Percentiles rank a stretch among this genome's conserved stretches.
phyloP scores from a whole-genome alignment of 2,113 vertebrate genomes.

The Antechinus flavipes region DNA sequence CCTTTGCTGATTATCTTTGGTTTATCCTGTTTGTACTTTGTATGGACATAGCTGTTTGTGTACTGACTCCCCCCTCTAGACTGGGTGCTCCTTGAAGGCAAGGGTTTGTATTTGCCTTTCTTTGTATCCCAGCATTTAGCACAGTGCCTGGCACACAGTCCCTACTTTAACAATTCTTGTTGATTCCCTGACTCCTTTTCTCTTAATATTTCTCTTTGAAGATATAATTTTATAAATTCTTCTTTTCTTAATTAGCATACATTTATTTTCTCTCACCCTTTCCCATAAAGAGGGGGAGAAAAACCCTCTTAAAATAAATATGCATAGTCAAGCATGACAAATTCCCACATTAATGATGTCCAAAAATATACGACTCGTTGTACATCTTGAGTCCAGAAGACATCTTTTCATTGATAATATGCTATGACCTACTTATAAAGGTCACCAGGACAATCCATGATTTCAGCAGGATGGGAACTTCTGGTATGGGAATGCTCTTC shows the following conservation, averaged over 20 bases:
- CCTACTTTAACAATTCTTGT: not conserved
- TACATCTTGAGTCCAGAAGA: not conserved
- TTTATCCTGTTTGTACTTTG: not conserved
- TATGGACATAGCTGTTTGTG: not conserved
- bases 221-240: not conserved
- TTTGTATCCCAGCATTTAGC: not conserved
- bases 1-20: not conserved
- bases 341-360: not conserved
- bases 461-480: not conserved
- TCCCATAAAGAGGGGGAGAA: not conserved
- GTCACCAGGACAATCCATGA: not conserved
- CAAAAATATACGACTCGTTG: not conserved
- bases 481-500: not conserved
- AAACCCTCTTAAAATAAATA: not conserved
- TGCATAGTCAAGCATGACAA: not conserved
- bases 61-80: not conserved
- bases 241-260: not conserved
- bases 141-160: not conserved
- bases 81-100: not conserved
- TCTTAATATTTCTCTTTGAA: not conserved
- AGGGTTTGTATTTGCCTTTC: not conserved
- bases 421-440: not conserved
- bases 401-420: not conserved
- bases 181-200: not conserved
- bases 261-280: not conserved